phyloP scores from a whole-genome alignment of 2,113 vertebrate species.

The Silurus asotus region DNA sequence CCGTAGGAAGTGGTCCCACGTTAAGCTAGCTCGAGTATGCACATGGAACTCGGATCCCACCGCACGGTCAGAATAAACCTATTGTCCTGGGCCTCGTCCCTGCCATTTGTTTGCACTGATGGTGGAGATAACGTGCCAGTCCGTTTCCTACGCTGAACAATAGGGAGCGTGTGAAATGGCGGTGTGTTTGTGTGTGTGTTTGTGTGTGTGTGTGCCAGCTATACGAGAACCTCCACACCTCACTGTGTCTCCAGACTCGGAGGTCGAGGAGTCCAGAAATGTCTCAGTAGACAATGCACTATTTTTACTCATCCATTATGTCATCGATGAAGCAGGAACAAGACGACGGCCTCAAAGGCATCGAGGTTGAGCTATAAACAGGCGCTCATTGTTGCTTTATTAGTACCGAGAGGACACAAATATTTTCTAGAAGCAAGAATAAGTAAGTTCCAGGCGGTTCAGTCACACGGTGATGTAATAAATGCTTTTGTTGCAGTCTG shows the following conservation, averaged over 20 bases:
- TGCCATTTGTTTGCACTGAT: constrained; percentile 15
- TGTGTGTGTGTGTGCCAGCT: constrained; percentile 34
- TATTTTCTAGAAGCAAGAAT: neutral
- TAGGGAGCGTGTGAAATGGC: constrained; percentile 11
- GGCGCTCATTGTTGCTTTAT: constrained; percentile 44
- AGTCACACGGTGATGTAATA: neutral
- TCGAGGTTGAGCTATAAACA: constrained; percentile 35
- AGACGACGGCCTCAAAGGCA: constrained; percentile 18
- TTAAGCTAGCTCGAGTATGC: constrained; percentile 53
- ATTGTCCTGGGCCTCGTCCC: neutral
- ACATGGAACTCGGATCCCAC: neutral
- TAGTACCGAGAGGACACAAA: constrained; percentile 17
- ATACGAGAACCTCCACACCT: constrained; percentile 52
- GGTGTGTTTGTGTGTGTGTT: constrained; percentile 27
- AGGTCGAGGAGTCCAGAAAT: constrained; percentile 31
- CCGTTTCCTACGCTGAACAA: constrained; percentile 15
- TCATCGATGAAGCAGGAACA: constrained; percentile 39
- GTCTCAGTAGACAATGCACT: constrained; percentile 46
- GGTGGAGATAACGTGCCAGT: constrained; percentile 15
- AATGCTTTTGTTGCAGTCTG: neutral
- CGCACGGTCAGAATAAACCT: neutral
- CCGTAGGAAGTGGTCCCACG: constrained; percentile 45
- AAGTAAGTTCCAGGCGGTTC: neutral
- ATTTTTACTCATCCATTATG: constrained; percentile 47
- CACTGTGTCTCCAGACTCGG: constrained; percentile 30